These are phyloP conservation scores for Tolmerus cingulatus DNA, from an alignment of 2,888 invertebrate species.

Conservation along the genomic window DNA sequence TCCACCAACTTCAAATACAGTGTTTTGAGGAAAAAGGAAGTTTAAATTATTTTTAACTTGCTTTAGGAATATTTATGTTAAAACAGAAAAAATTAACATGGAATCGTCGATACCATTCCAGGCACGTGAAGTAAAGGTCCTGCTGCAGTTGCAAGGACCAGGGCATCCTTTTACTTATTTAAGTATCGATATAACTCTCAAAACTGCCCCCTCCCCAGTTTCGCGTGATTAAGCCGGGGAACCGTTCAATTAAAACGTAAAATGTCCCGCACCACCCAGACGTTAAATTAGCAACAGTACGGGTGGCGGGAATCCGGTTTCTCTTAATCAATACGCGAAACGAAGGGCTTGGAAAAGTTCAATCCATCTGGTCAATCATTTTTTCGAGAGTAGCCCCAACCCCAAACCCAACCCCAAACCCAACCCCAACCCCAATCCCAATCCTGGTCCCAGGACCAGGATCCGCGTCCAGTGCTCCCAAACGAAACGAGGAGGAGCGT, in stretches of 20 bases:
- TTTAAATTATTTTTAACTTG: too few relatives aligned
- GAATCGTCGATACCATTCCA: too few relatives aligned
- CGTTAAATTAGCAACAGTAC: not conserved
- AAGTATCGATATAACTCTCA: not conserved
- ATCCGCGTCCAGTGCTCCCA: not conserved
- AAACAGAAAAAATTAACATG: too few relatives aligned
- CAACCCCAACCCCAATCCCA: not conserved
- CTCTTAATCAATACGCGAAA: not conserved
- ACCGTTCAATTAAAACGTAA: not conserved
- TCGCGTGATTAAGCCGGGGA: not conserved
- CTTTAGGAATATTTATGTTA: too few relatives aligned
- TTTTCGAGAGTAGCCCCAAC: not conserved
- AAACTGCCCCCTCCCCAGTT: not conserved
- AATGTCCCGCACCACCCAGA: not conserved
- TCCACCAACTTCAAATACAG: too few relatives aligned
- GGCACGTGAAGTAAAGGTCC: too few relatives aligned
- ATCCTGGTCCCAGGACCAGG: not conserved
- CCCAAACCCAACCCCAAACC: not conserved
- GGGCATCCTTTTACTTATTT: too few relatives aligned
- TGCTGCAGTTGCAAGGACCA: too few relatives aligned
- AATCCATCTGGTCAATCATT: conserved; percentile 19
- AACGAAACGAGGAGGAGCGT: not conserved
- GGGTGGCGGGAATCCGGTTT: not conserved
- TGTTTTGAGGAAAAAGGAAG: too few relatives aligned
- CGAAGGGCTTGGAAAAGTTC: not conserved